A percentile compares a stretch with the other conserved stretches of the same genome.
These are phyloP conservation scores for Aleiodes alternator DNA, from an alignment of 2,888 invertebrate genomes.

Conservation along the genomic window DNA sequence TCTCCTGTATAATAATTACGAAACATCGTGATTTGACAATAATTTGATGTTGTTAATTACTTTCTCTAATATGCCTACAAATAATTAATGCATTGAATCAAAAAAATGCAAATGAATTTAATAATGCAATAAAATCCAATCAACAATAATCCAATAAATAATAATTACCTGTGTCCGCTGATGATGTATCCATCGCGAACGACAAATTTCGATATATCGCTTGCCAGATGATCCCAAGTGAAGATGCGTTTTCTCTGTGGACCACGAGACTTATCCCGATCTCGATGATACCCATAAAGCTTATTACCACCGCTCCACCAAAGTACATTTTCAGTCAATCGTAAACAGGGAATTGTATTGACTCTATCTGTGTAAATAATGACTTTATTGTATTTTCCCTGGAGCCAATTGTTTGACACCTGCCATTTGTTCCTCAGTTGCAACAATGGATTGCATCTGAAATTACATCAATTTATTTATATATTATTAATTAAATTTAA, in stretches of 20 bases:
- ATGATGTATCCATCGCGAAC: constrained; percentile 72
- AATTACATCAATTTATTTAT: constrained; percentile 36
- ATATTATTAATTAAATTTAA: background rate
- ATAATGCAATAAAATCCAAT: too few relatives aligned
- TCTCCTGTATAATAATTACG: too few relatives aligned
- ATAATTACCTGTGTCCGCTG: constrained; percentile 74
- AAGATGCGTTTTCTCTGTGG: constrained; percentile 59
- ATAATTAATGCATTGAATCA: too few relatives aligned
- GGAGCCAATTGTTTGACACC: constrained; percentile 78
- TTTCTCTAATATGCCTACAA: too few relatives aligned
- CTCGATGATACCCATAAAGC: constrained; percentile 66
- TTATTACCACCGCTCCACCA: constrained; percentile 77
- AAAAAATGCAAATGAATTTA: too few relatives aligned
- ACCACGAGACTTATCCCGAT: constrained; percentile 49
- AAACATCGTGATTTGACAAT: too few relatives aligned
- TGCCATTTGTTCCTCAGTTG: constrained; percentile 72
- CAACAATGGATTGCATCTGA: constrained; percentile 69
- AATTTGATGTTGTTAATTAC: too few relatives aligned
- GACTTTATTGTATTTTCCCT: constrained; percentile 76
- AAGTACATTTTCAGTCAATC: constrained; percentile 76
- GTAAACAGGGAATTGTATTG: constrained; percentile 78
- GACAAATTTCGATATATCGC: constrained; percentile 76
- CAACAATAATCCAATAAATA: too few relatives aligned
- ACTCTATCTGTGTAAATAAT: constrained; percentile 74
- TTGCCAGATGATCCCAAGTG: constrained; percentile 58